phyloP scores from a whole-genome alignment of 2,888 invertebrate genomes.

The Nesidiocoris tenuis region DNA sequence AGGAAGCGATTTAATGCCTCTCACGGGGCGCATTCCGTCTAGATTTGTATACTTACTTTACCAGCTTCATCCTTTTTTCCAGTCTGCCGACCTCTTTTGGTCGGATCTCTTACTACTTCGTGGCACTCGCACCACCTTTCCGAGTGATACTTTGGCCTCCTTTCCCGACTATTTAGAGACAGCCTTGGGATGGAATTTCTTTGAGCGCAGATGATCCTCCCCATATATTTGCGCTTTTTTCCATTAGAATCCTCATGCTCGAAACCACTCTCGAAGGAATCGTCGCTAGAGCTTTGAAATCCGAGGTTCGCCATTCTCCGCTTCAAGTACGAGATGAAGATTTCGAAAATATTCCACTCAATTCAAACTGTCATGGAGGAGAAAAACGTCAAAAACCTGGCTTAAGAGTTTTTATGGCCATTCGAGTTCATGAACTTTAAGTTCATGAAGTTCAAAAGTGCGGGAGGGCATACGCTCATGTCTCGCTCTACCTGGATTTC shows the following conservation, averaged over 20 bases:
- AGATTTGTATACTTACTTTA: slow-evolving; percentile 15
- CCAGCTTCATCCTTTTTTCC: background rate
- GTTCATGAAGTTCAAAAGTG: too few relatives aligned
- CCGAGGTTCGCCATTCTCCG: too few relatives aligned
- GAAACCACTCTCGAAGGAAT: slow-evolving; percentile 4
- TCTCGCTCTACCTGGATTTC: too few relatives aligned
- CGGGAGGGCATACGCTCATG: too few relatives aligned
- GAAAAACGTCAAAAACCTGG: too few relatives aligned
- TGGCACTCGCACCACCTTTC: slow-evolving; percentile 1
- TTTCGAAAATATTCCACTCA: too few relatives aligned
- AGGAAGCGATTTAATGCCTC: slow-evolving; percentile 21
- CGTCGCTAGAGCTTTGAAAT: background rate
- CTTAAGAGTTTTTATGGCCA: too few relatives aligned
- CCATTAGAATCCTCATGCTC: slow-evolving; percentile 8
- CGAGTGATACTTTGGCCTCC: slow-evolving; percentile 1
- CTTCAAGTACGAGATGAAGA: too few relatives aligned
- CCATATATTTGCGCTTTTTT: slow-evolving; percentile 2
- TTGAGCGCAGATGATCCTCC: background rate
- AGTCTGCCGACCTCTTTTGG: background rate
- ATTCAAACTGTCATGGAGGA: too few relatives aligned
- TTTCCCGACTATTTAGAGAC: slow-evolving; percentile 15
- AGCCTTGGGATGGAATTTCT: background rate
- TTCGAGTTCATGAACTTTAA: too few relatives aligned
- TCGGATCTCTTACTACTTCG: background rate
- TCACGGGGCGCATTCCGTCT: slow-evolving; percentile 21